phyloP scores from a whole-genome alignment of 2,888 invertebrate genomes.

The Taenaris catops region DNA sequence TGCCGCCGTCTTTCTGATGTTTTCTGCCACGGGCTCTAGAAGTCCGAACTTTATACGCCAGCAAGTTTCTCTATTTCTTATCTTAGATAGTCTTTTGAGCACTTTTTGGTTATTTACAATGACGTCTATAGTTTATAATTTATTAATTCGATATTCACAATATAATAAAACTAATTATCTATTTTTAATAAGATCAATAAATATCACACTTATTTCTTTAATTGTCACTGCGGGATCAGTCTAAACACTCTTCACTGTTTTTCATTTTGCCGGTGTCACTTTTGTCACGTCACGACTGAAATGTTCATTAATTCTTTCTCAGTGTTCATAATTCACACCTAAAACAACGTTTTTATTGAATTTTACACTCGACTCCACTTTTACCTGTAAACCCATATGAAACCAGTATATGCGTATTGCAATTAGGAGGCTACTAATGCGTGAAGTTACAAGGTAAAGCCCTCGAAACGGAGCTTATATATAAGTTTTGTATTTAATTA shows the following conservation, averaged over 20 bases:
- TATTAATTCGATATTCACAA: constrained; percentile 28
- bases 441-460: constrained; percentile 35
- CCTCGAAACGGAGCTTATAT: constrained; percentile 32
- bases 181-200: constrained; percentile 61
- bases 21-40: constrained; percentile 48
- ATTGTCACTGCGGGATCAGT: constrained; percentile 38
- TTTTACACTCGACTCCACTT: constrained; percentile 38
- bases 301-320: constrained; percentile 40
- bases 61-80: constrained; percentile 22
- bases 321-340: constrained; percentile 48
- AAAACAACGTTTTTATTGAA: constrained; percentile 30
- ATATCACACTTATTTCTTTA: constrained; percentile 63
- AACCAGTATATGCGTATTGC: constrained; percentile 6
- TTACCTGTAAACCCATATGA: constrained; percentile 9
- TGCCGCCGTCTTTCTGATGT: constrained; percentile 61
- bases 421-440: constrained; percentile 34
- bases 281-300: constrained; percentile 58
- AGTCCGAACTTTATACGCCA: constrained; percentile 39
- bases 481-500: too few species aligned
- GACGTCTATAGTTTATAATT: constrained; percentile 11
- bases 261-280: constrained; percentile 63
- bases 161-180: constrained; percentile 30
- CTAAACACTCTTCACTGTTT: constrained; percentile 77
- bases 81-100: constrained; percentile 30
- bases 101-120: constrained; percentile 22